Conservation (phyloP, 2,888 invertebrate genomes). For the Drosophila mayaguana region DNA sequence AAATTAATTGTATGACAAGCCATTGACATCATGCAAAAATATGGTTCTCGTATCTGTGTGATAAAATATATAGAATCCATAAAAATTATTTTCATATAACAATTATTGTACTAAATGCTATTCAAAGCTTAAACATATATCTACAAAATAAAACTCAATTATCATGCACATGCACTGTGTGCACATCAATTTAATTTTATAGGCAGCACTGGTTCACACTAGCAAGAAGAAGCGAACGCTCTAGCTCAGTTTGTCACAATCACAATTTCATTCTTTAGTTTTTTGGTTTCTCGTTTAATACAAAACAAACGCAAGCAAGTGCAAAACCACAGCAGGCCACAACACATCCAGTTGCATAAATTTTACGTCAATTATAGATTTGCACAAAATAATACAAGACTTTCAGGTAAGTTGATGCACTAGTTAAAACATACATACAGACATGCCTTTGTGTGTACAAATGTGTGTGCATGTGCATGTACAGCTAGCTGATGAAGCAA, state of each 20-base stretch:
- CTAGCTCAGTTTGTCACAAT: conserved; percentile 68
- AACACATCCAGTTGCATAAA: conserved; percentile 24
- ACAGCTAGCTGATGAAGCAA: conserved; percentile 30
- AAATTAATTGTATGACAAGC: conserved; percentile 3
- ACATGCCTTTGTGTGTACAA: background rate
- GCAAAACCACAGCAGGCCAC: conserved; percentile 22
- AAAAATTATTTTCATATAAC: too few relatives aligned
- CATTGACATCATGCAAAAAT: conserved; percentile 21
- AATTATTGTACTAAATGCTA: background rate
- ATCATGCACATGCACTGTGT: conserved; percentile 13
- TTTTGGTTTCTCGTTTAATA: conserved; percentile 71
- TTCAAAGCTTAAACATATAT: background rate
- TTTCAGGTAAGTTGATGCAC: conserved; percentile 40
- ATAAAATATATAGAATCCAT: background rate
- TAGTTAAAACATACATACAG: background rate
- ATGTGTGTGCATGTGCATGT: conserved; percentile 14
- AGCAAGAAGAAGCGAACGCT: conserved; percentile 62
- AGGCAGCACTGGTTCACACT: conserved; percentile 56
- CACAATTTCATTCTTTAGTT: conserved; percentile 79
- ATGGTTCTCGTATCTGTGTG: too few relatives aligned
- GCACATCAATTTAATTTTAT: background rate
- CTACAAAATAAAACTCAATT: background rate
- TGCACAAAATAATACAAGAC: conserved; percentile 22
- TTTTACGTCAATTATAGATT: conserved; percentile 48
- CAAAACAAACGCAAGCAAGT: conserved; percentile 35